Evolutionary conservation across 2,888 invertebrate species (phyloP).

Genomic region (Lasioglossum calceatum): DNA sequence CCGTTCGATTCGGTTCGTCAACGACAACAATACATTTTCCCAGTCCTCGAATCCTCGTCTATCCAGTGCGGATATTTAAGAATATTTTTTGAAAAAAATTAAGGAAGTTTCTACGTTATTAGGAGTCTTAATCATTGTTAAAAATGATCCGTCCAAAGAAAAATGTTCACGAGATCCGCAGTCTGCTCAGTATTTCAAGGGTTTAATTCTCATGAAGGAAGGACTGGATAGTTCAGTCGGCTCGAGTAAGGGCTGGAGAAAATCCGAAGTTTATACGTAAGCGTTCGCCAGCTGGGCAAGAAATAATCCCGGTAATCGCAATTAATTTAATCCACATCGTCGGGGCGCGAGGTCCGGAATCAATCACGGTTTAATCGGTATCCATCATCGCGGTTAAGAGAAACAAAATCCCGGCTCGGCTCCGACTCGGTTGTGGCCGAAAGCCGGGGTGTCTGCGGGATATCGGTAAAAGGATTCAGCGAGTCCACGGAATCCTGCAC

Average conservation of each 20-base stretch:
- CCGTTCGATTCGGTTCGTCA: neutral
- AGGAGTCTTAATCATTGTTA: too few species aligned
- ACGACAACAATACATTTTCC: neutral
- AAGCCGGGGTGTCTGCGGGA: slow-evolving; percentile 35
- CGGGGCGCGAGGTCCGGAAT: slow-evolving; percentile 1
- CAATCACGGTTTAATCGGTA: slow-evolving; percentile 31
- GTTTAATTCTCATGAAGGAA: neutral
- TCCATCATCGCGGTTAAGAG: neutral
- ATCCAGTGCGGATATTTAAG: neutral
- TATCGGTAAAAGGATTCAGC: slow-evolving; percentile 50
- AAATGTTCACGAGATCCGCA: too few species aligned
- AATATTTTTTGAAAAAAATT: neutral
- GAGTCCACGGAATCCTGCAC: slow-evolving; percentile 53
- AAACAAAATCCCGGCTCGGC: slow-evolving; percentile 4
- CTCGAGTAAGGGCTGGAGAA: neutral
- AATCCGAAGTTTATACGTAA: neutral
- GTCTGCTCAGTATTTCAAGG: neutral
- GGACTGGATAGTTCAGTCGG: too few species aligned
- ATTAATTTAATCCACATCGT: slow-evolving; percentile 6
- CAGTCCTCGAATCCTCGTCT: neutral
- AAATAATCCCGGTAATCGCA: neutral
- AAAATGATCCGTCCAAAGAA: too few species aligned
- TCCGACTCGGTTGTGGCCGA: slow-evolving; percentile 1
- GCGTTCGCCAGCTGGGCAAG: neutral
- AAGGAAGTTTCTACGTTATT: too few species aligned